Conservation (phyloP, 1,140 invertebrate species). For the Habropoda laboriosa region DNA sequence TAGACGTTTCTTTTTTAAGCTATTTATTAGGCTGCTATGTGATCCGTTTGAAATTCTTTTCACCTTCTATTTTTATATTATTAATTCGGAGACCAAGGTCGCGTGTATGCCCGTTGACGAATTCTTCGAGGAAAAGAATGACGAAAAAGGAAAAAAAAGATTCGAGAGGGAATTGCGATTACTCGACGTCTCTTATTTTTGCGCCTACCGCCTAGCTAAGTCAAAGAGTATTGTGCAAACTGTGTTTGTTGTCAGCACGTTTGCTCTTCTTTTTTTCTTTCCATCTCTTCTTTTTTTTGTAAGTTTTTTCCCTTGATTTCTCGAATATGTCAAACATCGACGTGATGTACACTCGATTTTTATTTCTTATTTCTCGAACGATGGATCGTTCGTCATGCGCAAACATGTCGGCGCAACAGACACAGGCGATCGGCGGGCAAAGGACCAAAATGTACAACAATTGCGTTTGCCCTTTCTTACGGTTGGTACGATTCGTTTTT, state of each 20-base stretch:
- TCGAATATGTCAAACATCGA: not conserved
- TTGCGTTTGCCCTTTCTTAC: conserved; percentile 53
- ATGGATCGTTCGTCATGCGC: not conserved
- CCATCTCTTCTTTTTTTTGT: not conserved
- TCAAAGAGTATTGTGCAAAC: conserved; percentile 28
- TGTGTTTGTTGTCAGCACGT: conserved; percentile 48
- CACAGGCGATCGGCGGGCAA: conserved; percentile 47
- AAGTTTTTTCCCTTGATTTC: not conserved
- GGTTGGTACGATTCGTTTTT: conserved; percentile 61
- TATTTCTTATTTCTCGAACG: not conserved
- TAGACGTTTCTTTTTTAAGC: conserved; percentile 69
- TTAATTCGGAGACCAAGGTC: conserved; percentile 44
- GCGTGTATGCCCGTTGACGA: conserved; percentile 17
- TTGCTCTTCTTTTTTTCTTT: conserved; percentile 3
- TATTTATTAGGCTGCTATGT: conserved; percentile 73
- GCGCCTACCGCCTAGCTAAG: conserved; percentile 40
- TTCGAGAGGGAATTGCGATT: conserved; percentile 36
- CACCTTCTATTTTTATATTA: conserved; percentile 12
- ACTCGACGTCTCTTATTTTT: conserved; percentile 40
- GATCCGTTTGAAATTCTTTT: conserved; percentile 70
- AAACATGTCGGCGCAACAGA: conserved; percentile 38
- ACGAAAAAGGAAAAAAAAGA: conserved; percentile 20
- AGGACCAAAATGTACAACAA: conserved; percentile 67
- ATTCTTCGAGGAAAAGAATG: conserved; percentile 20
- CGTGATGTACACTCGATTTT: too few species aligned